phyloP scores from a whole-genome alignment of 1,140 invertebrate genomes.

The Arctopsyche grandis region DNA sequence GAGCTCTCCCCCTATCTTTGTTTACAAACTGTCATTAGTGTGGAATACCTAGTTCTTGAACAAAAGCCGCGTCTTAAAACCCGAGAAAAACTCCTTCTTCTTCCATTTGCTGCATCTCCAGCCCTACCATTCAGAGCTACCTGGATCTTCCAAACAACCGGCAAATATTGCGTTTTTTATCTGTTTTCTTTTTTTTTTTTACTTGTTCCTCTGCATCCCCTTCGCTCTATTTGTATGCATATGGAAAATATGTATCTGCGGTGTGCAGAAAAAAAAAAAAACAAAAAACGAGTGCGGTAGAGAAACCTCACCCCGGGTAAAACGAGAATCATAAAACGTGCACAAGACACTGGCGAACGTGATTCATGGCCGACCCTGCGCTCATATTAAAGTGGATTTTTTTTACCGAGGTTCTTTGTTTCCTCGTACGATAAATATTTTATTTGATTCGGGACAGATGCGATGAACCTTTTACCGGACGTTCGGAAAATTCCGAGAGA shows the following conservation, averaged over 20 bases:
- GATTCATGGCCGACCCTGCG: conserved; percentile 35
- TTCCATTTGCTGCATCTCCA: background rate
- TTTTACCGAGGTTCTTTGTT: conserved; percentile 33
- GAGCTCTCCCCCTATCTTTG: conserved; percentile 31
- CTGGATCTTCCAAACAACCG: background rate
- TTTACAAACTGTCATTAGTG: conserved; percentile 49
- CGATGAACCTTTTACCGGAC: conserved; percentile 19
- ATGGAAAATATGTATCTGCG: background rate
- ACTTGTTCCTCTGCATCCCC: background rate
- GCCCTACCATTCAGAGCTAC: background rate
- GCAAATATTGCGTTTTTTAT: conserved; percentile 30
- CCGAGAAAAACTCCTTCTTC: background rate
- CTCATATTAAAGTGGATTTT: conserved; percentile 41
- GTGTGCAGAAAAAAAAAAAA: background rate
- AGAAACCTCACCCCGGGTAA: conserved; percentile 1
- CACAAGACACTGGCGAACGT: conserved; percentile 39
- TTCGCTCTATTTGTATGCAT: background rate
- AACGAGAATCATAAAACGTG: conserved; percentile 36
- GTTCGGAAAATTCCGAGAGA: background rate
- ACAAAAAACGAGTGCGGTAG: conserved; percentile 4
- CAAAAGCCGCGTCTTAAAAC: conserved; percentile 26
- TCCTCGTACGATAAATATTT: conserved; percentile 36
- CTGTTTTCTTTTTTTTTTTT: background rate
- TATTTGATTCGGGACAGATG: conserved; percentile 29
- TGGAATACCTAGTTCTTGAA: conserved; percentile 18